phyloP scores from a whole-genome alignment of 2,888 invertebrate species.

The Trichacis sp. region DNA sequence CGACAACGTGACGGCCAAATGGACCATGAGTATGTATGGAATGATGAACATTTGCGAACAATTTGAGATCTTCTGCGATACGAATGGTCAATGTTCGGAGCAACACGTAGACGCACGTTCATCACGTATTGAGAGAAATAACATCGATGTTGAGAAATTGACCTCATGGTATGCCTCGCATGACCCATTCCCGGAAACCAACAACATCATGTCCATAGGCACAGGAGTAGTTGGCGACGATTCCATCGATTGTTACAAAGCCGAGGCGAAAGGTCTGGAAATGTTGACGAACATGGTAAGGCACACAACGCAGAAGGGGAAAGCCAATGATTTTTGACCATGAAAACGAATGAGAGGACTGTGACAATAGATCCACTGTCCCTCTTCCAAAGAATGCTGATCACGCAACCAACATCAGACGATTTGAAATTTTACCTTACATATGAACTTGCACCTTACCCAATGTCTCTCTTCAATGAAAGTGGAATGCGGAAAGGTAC shows the following conservation, averaged over 20 bases:
- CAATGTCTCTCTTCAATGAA: slow-evolving; percentile 36
- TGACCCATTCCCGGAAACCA: slow-evolving; percentile 44
- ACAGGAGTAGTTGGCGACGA: slow-evolving; percentile 37
- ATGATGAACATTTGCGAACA: slow-evolving; percentile 38
- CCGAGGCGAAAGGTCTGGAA: neutral
- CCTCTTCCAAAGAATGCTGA: slow-evolving; percentile 51
- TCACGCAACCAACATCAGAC: slow-evolving; percentile 42
- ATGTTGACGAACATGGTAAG: too few relatives aligned
- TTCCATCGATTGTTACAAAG: slow-evolving; percentile 12
- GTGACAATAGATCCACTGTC: neutral
- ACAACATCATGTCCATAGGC: slow-evolving; percentile 38
- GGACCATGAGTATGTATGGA: slow-evolving; percentile 41
- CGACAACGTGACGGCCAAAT: slow-evolving; percentile 43
- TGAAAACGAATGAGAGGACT: neutral
- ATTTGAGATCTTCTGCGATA: slow-evolving; percentile 31
- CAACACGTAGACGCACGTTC: slow-evolving; percentile 49
- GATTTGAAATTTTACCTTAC: slow-evolving; percentile 47
- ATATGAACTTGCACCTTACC: slow-evolving; percentile 40
- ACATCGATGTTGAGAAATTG: slow-evolving; percentile 42
- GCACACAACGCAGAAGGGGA: too few relatives aligned
- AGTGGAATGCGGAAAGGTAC: too few relatives aligned
- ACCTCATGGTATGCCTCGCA: slow-evolving; percentile 42
- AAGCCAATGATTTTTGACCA: neutral
- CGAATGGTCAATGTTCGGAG: slow-evolving; percentile 38
- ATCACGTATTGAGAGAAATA: slow-evolving; percentile 44